phyloP scores from a whole-genome alignment of 2,113 vertebrate species.

The Muntiacus muntjak region DNA sequence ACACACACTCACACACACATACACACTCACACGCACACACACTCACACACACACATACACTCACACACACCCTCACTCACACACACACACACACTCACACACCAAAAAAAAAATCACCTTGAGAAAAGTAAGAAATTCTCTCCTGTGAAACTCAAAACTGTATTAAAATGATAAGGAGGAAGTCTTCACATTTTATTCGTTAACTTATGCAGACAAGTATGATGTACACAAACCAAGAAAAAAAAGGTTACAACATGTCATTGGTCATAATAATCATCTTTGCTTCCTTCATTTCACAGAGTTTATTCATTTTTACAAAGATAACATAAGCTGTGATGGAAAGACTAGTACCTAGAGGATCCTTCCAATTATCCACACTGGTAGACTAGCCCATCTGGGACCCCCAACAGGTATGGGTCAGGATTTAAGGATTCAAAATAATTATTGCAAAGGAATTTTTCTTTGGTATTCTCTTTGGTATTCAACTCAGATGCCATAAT shows the following conservation, averaged over 20 bases:
- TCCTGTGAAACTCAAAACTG: conserved; percentile 75
- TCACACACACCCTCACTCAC: no score
- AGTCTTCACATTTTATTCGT: conserved; percentile 76
- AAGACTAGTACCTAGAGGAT: conserved; percentile 61
- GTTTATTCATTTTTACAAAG: conserved; percentile 71
- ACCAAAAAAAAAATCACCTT: conserved; percentile 72
- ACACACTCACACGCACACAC: background rate
- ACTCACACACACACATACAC: no score
- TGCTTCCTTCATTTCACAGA: conserved; percentile 44
- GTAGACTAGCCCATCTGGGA: conserved; percentile 41
- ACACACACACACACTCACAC: background rate
- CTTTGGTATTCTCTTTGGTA: conserved; percentile 29
- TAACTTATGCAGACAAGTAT: conserved; percentile 75
- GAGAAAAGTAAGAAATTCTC: conserved; percentile 79
- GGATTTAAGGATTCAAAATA: conserved; percentile 76
- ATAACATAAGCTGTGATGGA: conserved; percentile 69
- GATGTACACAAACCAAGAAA: conserved; percentile 43
- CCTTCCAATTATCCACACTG: conserved; percentile 59
- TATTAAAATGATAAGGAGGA: conserved; percentile 80
- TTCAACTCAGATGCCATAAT: conserved; percentile 10
- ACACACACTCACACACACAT: no score
- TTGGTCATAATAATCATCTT: conserved; percentile 74
- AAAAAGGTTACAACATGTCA: conserved; percentile 61
- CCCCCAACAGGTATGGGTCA: conserved; percentile 39
- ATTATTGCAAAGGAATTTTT: conserved; percentile 63